Evolutionary conservation across 2,797 vertebrate genomes (phyloP).

Genomic region (Lophotriccus pileatus): DNA sequence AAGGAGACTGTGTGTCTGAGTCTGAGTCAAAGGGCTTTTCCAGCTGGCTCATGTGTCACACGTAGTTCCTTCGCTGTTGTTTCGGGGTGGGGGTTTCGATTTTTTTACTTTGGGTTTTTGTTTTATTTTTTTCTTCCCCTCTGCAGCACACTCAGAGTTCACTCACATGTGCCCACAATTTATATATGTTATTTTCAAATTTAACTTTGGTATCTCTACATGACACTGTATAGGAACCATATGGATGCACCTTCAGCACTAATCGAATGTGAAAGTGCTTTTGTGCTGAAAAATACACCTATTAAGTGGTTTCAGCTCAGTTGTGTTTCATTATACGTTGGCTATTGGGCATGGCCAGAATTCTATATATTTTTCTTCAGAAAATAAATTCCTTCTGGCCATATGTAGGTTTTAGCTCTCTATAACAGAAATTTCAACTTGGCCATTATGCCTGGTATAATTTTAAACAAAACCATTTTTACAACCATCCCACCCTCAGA

Average conservation of each 20-base stretch:
- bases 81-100: not conserved
- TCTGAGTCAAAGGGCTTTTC: slow-evolving; percentile 44
- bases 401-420: not conserved
- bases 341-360: not conserved
- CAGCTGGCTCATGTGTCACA: not conserved
- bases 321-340: slow-evolving; percentile 25
- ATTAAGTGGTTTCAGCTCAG: not conserved
- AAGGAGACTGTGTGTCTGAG: not conserved
- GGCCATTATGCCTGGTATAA: slow-evolving; percentile 39
- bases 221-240: not conserved
- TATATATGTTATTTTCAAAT: not conserved
- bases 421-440: slow-evolving; percentile 42
- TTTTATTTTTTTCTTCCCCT: not conserved
- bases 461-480: slow-evolving; percentile 67
- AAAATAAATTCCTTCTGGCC: slow-evolving; percentile 28
- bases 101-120: not conserved
- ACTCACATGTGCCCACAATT: not conserved
- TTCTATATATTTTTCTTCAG: not conserved
- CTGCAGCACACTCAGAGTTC: not conserved
- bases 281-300: slow-evolving; percentile 24
- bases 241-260: not conserved
- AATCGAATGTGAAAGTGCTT: not conserved
- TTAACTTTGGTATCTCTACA: not conserved
- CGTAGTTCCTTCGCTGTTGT: not conserved
- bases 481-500: slow-evolving; percentile 47